These are phyloP conservation scores for Callyntrura sp. DNA, from an alignment of 2,888 invertebrate species.

Conservation along the genomic window DNA sequence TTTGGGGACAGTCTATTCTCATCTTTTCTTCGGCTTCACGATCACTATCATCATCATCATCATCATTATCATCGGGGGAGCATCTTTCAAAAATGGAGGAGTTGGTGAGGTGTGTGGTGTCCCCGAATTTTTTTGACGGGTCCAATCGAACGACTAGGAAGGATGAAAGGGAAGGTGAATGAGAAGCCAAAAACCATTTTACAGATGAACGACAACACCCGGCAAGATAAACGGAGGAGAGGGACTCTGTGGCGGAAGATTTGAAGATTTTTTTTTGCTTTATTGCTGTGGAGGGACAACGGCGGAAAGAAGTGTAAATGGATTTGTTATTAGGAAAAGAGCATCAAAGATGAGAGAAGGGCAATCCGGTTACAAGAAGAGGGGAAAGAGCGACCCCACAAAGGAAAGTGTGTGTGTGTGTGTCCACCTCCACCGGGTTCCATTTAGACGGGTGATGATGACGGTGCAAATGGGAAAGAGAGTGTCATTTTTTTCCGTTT, in stretches of 20 bases:
- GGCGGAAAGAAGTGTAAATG: background rate
- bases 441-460: background rate
- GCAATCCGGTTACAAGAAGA: too few species aligned
- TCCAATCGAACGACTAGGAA: background rate
- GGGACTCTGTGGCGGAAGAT: background rate
- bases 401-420: background rate
- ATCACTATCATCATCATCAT: too few species aligned
- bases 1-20: background rate
- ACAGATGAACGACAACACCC: slow-evolving; percentile 18
- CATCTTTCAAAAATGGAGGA: background rate
- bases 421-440: background rate
- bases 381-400: too few species aligned
- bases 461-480: background rate
- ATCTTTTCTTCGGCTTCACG: background rate
- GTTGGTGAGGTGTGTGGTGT: background rate
- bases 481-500: background rate
- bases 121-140: too few species aligned
- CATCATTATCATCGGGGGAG: too few species aligned
- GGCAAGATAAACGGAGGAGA: background rate
- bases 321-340: background rate
- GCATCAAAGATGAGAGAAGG: background rate
- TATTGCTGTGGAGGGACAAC: background rate
- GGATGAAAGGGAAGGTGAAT: background rate
- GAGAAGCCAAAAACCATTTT: slow-evolving; percentile 61
- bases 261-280: background rate